Conservation (phyloP, 2,113 vertebrate genomes). For the Lophius piscatorius region DNA sequence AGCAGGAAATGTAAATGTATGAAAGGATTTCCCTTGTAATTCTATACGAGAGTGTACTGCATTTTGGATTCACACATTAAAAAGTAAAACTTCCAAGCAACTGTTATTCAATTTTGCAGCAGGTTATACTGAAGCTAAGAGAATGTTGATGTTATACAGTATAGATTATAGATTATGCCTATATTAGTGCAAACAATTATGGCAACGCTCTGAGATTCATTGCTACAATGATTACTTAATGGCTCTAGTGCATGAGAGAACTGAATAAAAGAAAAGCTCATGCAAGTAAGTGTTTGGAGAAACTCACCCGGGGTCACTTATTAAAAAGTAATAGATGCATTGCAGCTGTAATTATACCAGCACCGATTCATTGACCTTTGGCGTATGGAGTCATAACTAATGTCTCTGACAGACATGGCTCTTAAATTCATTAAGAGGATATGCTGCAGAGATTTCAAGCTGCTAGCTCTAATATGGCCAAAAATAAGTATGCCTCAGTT, state of each 20-base stretch:
- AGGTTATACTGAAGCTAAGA: not conserved
- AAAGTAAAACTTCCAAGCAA: not conserved
- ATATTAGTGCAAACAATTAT: too few relatives aligned
- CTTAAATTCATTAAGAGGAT: conserved; percentile 27
- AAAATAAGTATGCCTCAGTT: not conserved
- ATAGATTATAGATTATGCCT: not conserved
- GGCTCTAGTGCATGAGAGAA: conserved; percentile 9
- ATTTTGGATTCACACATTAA: not conserved
- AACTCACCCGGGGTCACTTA: conserved; percentile 51
- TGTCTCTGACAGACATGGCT: conserved; percentile 27
- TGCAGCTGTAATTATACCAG: conserved; percentile 58
- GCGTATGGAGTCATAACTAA: conserved; percentile 51
- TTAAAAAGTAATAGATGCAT: conserved; percentile 61
- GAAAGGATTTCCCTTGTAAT: conserved; percentile 19
- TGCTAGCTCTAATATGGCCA: conserved; percentile 4
- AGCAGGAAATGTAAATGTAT: too few relatives aligned
- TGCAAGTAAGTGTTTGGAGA: conserved; percentile 39
- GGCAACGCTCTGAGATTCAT: not conserved
- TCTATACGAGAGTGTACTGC: too few relatives aligned
- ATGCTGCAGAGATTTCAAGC: conserved; percentile 21
- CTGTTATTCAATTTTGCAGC: not conserved
- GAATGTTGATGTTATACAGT: not conserved
- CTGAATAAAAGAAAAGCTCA: conserved; percentile 27
- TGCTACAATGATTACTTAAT: conserved; percentile 2
- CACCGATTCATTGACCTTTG: conserved; percentile 49